Conservation (phyloP, 2,113 vertebrate genomes). For the Gymnocephalus cernua region DNA sequence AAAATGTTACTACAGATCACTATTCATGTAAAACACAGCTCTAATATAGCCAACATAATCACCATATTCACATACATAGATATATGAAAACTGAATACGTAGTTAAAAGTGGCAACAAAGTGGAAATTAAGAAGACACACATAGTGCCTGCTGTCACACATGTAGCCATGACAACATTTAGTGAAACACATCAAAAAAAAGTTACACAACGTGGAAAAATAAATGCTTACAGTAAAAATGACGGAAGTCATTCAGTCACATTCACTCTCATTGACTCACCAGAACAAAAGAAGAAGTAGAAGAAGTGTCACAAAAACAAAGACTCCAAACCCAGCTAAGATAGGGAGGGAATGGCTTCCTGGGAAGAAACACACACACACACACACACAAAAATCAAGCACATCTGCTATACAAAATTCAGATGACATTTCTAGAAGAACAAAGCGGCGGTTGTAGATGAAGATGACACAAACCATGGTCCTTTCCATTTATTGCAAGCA, state of each 20-base stretch:
- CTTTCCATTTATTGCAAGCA: conserved; percentile 7
- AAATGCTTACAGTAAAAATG: neutral
- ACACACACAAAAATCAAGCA: no score
- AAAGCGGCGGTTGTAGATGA: neutral
- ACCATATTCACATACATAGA: neutral
- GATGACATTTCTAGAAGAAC: neutral
- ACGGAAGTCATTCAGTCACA: conserved; percentile 1
- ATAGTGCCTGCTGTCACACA: neutral
- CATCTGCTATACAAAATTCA: neutral
- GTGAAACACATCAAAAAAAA: neutral
- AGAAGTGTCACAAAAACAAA: conserved; percentile 24
- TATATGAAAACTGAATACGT: neutral
- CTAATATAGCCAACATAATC: neutral
- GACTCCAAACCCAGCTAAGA: conserved; percentile 48
- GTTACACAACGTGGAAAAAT: neutral
- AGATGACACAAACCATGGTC: conserved; percentile 25
- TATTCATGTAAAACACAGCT: neutral
- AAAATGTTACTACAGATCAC: neutral
- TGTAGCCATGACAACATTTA: neutral
- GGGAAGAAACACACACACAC: conserved; percentile 19
- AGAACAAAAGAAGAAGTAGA: conserved; percentile 30
- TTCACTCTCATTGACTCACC: conserved; percentile 56
- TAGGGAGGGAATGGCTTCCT: neutral
- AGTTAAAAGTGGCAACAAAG: neutral
- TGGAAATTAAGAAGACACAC: conserved; percentile 14